Evolutionary conservation across 2,888 invertebrate species (phyloP).

Genomic region (Epinotia brunnichana): DNA sequence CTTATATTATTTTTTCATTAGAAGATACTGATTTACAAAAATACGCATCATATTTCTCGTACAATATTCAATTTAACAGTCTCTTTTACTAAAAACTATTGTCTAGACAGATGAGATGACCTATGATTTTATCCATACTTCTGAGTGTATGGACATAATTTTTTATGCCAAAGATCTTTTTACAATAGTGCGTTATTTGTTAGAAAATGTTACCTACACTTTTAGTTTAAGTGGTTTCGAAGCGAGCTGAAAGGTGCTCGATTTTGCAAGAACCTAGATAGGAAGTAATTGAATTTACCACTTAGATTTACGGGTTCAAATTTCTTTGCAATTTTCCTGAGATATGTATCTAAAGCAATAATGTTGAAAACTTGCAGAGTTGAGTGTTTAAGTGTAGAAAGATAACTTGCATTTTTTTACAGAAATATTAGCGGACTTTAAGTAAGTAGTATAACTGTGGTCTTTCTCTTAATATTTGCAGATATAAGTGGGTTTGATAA

Average conservation of each 20-base stretch:
- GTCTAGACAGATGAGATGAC: too few relatives aligned
- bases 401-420: not conserved
- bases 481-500: too few relatives aligned
- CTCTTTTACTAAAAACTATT: too few relatives aligned
- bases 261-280: conserved; percentile 5
- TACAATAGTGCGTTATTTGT: conserved; percentile 5
- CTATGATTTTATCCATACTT: too few relatives aligned
- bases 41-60: too few relatives aligned
- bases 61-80: too few relatives aligned
- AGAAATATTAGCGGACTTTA: too few relatives aligned
- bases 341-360: not conserved
- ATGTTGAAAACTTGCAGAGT: not conserved
- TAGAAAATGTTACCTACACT: conserved; percentile 6
- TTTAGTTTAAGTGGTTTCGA: conserved; percentile 19
- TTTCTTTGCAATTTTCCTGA: not conserved
- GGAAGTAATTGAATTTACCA: conserved; percentile 14
- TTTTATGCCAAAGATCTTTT: not conserved
- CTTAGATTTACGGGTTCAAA: conserved; percentile 1
- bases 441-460: too few relatives aligned
- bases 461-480: too few relatives aligned
- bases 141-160: not conserved
- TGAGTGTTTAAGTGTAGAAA: not conserved
- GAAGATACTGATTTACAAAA: too few relatives aligned
- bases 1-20: too few relatives aligned
- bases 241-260: conserved; percentile 20